Conservation (phyloP, 2,888 invertebrate genomes). For the Teleiodes luculella region DNA sequence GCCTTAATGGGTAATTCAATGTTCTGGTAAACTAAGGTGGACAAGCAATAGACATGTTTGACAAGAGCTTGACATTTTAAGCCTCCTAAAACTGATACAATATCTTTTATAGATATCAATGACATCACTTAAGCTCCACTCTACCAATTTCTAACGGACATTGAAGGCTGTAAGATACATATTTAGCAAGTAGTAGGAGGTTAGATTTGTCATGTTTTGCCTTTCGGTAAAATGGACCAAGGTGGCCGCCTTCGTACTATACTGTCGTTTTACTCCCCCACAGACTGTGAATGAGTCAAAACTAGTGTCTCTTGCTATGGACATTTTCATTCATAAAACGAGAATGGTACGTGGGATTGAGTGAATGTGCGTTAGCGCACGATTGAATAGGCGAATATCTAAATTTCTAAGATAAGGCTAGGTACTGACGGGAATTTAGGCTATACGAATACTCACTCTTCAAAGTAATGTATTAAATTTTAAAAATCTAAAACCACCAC, state of each 20-base stretch:
- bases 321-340: slow-evolving; percentile 11
- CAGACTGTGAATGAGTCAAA: slow-evolving; percentile 10
- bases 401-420: too few relatives aligned
- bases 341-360: not conserved
- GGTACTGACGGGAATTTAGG: too few relatives aligned
- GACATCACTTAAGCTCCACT: not conserved
- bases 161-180: not conserved
- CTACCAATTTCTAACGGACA: not conserved
- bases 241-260: slow-evolving; percentile 1
- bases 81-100: not conserved
- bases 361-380: not conserved
- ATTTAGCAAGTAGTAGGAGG: not conserved
- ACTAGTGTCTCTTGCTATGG: slow-evolving; percentile 5
- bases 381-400: too few relatives aligned
- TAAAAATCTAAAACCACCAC: too few relatives aligned
- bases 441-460: too few relatives aligned
- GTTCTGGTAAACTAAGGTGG: not conserved
- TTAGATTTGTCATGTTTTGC: not conserved
- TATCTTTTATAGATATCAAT: not conserved
- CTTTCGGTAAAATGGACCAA: slow-evolving; percentile 6
- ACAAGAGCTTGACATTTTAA: not conserved
- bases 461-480: too few relatives aligned
- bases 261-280: slow-evolving; percentile 5
- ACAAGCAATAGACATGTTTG: slow-evolving; percentile 2
- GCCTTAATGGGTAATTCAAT: not conserved